Percentiles rank a stretch among this genome's conserved stretches.
Conservation (phyloP, 2,797 vertebrate genomes). For the Neopelma chrysocephalum region DNA sequence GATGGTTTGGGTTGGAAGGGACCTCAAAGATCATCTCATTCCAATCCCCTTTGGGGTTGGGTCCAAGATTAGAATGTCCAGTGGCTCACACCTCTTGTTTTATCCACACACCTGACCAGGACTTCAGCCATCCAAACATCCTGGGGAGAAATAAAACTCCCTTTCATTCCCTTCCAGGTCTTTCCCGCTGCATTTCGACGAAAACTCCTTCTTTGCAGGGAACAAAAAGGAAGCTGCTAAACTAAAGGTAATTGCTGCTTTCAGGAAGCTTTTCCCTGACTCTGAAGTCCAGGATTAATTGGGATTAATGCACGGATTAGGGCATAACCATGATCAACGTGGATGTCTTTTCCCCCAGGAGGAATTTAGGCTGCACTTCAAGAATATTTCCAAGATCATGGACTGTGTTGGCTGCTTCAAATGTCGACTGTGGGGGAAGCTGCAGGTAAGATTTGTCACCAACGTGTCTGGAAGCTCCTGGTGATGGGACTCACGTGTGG, state of each 20-base stretch:
- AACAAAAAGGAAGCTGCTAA: slow-evolving; percentile 86
- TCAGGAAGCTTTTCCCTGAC: background rate
- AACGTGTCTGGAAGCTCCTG: background rate
- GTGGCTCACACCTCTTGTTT: background rate
- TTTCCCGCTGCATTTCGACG: slow-evolving; percentile 93
- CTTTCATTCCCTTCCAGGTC: slow-evolving; percentile 69
- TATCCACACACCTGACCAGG: background rate
- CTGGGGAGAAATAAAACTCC: background rate
- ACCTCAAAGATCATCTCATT: background rate
- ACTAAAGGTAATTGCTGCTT: slow-evolving; percentile 82
- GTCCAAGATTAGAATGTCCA: background rate
- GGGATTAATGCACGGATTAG: background rate
- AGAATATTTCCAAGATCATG: slow-evolving; percentile 95
- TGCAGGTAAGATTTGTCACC: slow-evolving; percentile 81
- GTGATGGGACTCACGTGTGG: fast-evolving
- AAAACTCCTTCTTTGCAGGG: slow-evolving; percentile 90
- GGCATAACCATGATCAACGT: fast-evolving
- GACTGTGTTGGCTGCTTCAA: slow-evolving; percentile 96
- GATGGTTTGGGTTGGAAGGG: background rate
- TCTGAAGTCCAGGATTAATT: background rate
- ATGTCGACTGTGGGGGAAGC: slow-evolving; percentile 93
- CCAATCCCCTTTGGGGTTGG: background rate
- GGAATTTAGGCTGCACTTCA: slow-evolving; percentile 88
- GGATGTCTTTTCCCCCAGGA: slow-evolving; percentile 74
- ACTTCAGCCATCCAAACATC: background rate